Evolutionary conservation across 1,140 invertebrate species (phyloP), one percentile per base, ranked within the genome.

Genomic region (Ephestia elutella): DNA sequence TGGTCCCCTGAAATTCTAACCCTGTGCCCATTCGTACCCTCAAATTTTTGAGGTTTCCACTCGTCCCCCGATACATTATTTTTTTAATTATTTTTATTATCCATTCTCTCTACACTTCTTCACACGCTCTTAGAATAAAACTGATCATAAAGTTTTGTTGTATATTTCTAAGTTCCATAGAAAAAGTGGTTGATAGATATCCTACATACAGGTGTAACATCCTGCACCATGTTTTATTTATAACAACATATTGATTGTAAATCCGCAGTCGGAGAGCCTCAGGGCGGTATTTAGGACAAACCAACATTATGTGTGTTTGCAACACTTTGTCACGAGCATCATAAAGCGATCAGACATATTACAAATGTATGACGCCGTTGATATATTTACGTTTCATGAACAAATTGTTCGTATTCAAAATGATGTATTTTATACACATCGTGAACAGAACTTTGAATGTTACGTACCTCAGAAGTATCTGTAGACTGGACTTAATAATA

Each of bases 391-490:
- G 7, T 44, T 15, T 44, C 38, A 13, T 65, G 51, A 57, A 50
- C 44, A 25, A 53, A 59, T 60, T 54, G 44, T 50, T 48, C 28
- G 35, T 60, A 58, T 58, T 55, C 57, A 21, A 64, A 57, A 63
- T 58, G 56, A 57, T 55, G 61, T 63, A 66, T 53, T 25, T 25
- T 25, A 25, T 3, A 25, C 21, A 25, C 21, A 25, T 25, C 21
- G 21, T 3, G 21, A 25, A 2, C 21, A 25, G 21, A 25, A 7
- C 7, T 25, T 25, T 25, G 21, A 3, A 25, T n/a, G n/a, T n/a
- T n/a, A n/a, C n/a, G n/a, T n/a, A n/a, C n/a, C n/a, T n/a, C n/a
- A n/a, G n/a, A n/a, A n/a, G n/a, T n/a, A n/a, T n/a, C n/a, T n/a
- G n/a, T n/a, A n/a, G n/a, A n/a, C n/a, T n/a, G n/a, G n/a, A n/a